Evolutionary conservation across 2,113 vertebrate genomes (phyloP), one percentile per base, ranked within the genome.

Genomic region (Damaliscus lunatus): DNA sequence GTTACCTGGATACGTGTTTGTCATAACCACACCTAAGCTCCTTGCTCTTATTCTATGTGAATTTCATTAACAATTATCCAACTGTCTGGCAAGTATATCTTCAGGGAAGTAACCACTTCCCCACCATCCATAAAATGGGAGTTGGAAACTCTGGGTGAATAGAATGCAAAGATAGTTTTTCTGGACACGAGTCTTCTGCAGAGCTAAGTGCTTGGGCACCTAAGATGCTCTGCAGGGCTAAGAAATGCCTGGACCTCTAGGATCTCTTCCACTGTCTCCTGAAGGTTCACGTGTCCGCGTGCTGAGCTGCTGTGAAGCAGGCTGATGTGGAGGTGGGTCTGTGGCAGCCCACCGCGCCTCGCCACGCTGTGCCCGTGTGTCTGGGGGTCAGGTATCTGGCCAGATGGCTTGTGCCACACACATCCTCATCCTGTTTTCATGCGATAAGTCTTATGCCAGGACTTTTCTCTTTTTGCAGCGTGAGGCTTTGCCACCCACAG

Each of bases 401-500:
- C 27, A 15, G 14, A 12, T 9, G 21, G 31, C 46, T 53, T 8
- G 12, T 6, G 67, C n/a, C 48, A 3, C 60, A 6, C 19, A 14
- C 25, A 25, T 7, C 86, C 33, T 21, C 31, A 0, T 12, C 62
- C 40, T 25, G 80, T 10, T 6, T 1, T 50, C 67, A 3, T 0
- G 21, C 0, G 3, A 5, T 9, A 25, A 48, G 6, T 46, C 10
- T 78, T n/a, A 15, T 25, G 23, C 29, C 12, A 33, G 53, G 77
- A 36, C 21, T 8, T 11, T 2, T 25, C 71, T 17, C 5, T 62
- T 52, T 82, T 14, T 50, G 93, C 60, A 13, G 13, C 0, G 0
- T 13, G 89, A 80, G 82, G 67, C 93, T 90, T 82, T 86, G 94
- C 97, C 94, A 96, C 97, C 97, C 96, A 97, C 96, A 89, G 7